phyloP scores from a whole-genome alignment of 2,113 vertebrate genomes.

The Vidua macroura region DNA sequence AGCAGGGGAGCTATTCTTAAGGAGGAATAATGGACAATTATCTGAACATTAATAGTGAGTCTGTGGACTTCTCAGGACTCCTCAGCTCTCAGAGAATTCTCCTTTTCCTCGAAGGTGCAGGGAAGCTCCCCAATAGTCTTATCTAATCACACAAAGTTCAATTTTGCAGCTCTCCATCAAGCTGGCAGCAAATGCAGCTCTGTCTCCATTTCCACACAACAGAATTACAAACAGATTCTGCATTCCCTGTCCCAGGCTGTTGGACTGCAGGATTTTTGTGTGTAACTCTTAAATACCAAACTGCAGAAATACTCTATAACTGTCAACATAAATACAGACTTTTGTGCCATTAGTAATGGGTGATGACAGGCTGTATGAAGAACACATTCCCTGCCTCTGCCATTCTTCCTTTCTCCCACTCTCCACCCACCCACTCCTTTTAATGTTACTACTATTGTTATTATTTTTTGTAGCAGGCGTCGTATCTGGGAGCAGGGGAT shows the following conservation, averaged over 20 bases:
- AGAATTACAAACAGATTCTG: not conserved
- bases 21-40: conserved; percentile 68
- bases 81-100: not conserved
- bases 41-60: conserved; percentile 2
- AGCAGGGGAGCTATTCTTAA: conserved; percentile 60
- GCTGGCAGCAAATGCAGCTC: not conserved
- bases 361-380: not conserved
- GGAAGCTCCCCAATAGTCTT: not conserved
- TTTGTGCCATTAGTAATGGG: not conserved
- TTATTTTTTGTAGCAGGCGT: not conserved
- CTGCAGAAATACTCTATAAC: not conserved
- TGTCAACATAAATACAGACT: conserved; percentile 14
- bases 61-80: conserved; percentile 32
- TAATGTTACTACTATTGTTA: not conserved
- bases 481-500: conserved; percentile 6
- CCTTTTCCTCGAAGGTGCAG: not conserved
- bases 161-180: not conserved
- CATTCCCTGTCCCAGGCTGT: not conserved
- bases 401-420: not conserved
- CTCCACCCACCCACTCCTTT: not conserved
- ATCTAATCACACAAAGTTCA: not conserved
- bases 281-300: not conserved
- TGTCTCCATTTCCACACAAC: not conserved
- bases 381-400: not conserved
- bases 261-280: not conserved